Evolutionary conservation across 2,113 vertebrate species (phyloP).

Genomic region (Bubo blakistoni): DNA sequence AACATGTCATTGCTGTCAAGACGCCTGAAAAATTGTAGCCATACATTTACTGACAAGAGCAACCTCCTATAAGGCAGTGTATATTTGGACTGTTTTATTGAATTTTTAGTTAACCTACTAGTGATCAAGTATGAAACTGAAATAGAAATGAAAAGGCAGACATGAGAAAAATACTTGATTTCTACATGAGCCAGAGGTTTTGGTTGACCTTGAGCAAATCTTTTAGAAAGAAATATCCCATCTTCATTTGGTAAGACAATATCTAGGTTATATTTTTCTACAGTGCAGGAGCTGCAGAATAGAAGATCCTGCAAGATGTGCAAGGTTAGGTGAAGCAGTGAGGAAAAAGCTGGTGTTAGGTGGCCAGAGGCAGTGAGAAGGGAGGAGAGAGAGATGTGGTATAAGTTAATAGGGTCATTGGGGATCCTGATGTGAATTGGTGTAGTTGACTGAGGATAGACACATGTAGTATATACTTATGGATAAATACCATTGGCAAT

Average conservation of each 20-base stretch:
- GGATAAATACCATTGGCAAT: background rate
- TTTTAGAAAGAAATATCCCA: background rate
- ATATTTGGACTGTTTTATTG: background rate
- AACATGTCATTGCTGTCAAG: background rate
- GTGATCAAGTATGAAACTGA: background rate
- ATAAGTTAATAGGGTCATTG: background rate
- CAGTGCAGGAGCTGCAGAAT: background rate
- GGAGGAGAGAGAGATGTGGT: background rate
- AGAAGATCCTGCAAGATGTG: background rate
- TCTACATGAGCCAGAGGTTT: background rate
- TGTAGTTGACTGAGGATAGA: background rate
- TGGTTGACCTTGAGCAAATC: background rate
- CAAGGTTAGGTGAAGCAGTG: background rate
- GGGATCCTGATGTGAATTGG: background rate
- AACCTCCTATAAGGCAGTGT: background rate
- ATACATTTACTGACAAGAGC: background rate
- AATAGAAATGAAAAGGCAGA: background rate
- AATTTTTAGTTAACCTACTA: background rate
- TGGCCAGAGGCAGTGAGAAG: background rate
- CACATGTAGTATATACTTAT: accelerated
- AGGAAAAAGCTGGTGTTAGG: background rate
- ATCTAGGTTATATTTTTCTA: background rate
- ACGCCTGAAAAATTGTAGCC: background rate
- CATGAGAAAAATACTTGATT: background rate
- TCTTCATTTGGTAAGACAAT: background rate